Evolutionary conservation across 2,797 vertebrate species (phyloP), one percentile per base, ranked within the genome.

Genomic region (Falco biarmicus): DNA sequence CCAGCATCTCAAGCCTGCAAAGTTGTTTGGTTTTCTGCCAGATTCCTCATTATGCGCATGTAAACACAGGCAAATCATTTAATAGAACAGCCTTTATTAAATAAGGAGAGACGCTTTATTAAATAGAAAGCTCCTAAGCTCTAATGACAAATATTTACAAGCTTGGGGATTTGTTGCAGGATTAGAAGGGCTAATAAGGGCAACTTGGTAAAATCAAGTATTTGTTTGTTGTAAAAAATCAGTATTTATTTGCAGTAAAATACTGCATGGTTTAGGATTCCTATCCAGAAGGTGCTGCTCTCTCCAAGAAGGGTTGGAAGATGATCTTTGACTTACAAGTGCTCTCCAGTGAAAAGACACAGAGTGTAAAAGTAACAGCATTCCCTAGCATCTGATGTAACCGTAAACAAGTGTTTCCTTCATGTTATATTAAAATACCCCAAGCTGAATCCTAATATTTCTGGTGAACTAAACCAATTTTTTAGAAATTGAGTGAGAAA

Each of bases 1-100:
- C n/a, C 63, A 66, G 53, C 81, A 61, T 65, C 89, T 79, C 68
- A 56, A 51, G 64, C 54, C 78, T 84, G 60, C 45, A 65, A 34
- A 87, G 25, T 61, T 78, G 74, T 60, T 90, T 95, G 70, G 15
- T 69, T 94, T 90, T 64, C 75, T 94, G 83, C 75, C 79, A 69
- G 75, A 37, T 54, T 73, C 70, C 75, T 92, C 61, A 51, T 92
- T 74, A 92, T 29, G 70, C 41, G 4, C 41, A 51, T 69, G 83
- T 81, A 90, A 90, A 87, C 79, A 89, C 15, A 22, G 32, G 75
- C 64, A 73, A 84, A 84, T 68, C 56, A 61, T 77, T 84, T 74
- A 77, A 77, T 69, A 70, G 79, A 90, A 74, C 61, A 60, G 37
- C 37, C 20, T 65, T 87, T 78, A 92, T 90, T 90, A 81, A 84